Base-by-base conservation (phyloP, 2,888 invertebrate genomes). In the Bruchidius siliquastri region DNA sequence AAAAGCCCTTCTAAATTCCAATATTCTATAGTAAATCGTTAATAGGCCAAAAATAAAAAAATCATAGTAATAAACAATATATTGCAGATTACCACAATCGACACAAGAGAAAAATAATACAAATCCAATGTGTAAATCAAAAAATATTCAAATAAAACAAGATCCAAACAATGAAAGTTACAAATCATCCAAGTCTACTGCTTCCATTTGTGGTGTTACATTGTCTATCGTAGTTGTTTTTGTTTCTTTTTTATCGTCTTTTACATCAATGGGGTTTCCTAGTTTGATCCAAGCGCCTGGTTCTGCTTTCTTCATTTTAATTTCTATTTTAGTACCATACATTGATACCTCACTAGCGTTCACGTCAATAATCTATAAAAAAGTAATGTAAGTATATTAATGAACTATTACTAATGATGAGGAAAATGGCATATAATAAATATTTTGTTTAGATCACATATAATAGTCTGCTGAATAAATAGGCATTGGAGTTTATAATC, bases 251-350 rank as follows among this genome's bases (percentile, higher is more conserved):
- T 83, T 81, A 30, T 20, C 67, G 20, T 72, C 72, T 72, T 76
- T 73, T 32, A 72, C 32, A n/a, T 73, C 73, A 22, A 72, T 30
- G 49, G 92, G 91, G 78, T 92, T 90, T 82, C 93, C 92, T 26
- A 98, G 86, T 79, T 91, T 91, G 13, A 90, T 84, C 98, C 98
- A 98, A 20, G 91, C 90, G 0, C 94, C 93, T 0, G 93, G 90
- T 82, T 96, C 96, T 0, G 91, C 92, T 87, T 99, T 99, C 79
- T 91, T 93, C 83, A 99, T 86, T 83, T 93, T 96, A 22, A 99
- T 93, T 88, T 99, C 98, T 32, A 98, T 91, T 90, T 99, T 99
- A 20, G 96, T 93, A 20, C 93, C 93, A 80, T 92, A 88, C 93
- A 98, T 94, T 68, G 91, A 91, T 0, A 92, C 95, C 77, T 88